phyloP scores from a whole-genome alignment of 1,140 invertebrate species.

The Coelopa frigida region DNA sequence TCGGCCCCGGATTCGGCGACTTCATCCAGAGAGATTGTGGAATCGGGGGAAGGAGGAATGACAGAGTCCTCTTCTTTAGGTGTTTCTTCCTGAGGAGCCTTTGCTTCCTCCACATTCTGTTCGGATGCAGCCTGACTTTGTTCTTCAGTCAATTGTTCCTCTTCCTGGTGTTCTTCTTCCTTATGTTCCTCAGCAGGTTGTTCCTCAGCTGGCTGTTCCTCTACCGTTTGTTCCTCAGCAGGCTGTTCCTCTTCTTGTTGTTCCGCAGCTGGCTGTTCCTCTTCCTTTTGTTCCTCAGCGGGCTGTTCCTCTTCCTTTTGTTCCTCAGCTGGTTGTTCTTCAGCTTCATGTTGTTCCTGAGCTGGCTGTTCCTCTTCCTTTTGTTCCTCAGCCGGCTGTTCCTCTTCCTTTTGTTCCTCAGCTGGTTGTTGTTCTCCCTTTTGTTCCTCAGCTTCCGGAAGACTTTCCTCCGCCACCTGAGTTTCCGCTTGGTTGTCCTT shows the following conservation, averaged over 20 bases:
- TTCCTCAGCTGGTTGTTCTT: conserved; percentile 4
- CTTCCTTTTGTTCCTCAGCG: conserved; percentile 7
- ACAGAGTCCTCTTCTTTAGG: not conserved
- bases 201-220: not conserved
- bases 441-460: not conserved
- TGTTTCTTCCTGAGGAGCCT: no score
- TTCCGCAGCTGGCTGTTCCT: conserved; percentile 6
- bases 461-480: not conserved
- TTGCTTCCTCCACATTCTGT: no score
- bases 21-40: no score
- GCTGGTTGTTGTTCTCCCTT: not conserved
- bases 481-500: not conserved
- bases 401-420: not conserved
- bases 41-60: no score
- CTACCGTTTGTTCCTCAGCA: not conserved
- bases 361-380: not conserved
- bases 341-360: not conserved
- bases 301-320: conserved; percentile 1
- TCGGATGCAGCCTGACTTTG: not conserved
- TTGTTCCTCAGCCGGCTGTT: not conserved
- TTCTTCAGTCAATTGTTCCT: not conserved
- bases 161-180: not conserved
- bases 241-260: conserved; percentile 6
- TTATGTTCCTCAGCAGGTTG: conserved; percentile 1
- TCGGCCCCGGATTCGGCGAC: no score